Evolutionary conservation across 64 coral and sea anemone species (phyloP).

Genomic region (Acropora tenuis): DNA sequence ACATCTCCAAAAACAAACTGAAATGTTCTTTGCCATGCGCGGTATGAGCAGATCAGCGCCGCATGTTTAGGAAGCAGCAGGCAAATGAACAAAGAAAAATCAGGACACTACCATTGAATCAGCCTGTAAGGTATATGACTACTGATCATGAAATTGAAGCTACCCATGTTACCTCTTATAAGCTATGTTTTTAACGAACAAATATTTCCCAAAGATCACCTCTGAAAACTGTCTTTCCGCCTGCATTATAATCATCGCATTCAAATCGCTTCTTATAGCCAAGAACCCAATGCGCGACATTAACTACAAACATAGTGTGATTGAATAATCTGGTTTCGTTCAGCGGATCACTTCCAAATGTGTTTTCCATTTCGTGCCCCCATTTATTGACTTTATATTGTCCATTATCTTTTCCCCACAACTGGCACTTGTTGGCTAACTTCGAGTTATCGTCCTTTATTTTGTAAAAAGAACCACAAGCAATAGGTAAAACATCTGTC

Average conservation of each 20-base stretch:
- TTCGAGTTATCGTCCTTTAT: slow-evolving; percentile 1
- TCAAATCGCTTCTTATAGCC: background rate
- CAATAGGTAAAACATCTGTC: background rate
- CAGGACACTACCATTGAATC: too few relatives aligned
- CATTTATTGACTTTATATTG: background rate
- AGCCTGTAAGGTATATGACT: too few relatives aligned
- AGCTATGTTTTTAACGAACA: slow-evolving; percentile 1
- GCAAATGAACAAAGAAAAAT: too few relatives aligned
- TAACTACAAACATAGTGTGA: background rate
- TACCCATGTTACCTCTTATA: too few relatives aligned
- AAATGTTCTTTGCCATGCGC: too few relatives aligned
- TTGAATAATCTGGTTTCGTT: background rate
- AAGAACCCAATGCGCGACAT: background rate
- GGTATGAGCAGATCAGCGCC: too few relatives aligned
- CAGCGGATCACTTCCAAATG: too few relatives aligned
- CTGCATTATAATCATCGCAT: background rate
- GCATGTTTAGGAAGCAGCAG: too few relatives aligned
- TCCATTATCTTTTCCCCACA: background rate
- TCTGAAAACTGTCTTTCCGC: too few relatives aligned
- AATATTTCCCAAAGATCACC: background rate
- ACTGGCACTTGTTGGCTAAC: background rate
- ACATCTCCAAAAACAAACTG: too few relatives aligned
- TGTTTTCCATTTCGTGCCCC: background rate
- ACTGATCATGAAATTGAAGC: too few relatives aligned
- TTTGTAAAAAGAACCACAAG: slow-evolving; percentile 18